Evolutionary conservation across 2,797 vertebrate species (phyloP).

Genomic region (Lophotriccus pileatus): DNA sequence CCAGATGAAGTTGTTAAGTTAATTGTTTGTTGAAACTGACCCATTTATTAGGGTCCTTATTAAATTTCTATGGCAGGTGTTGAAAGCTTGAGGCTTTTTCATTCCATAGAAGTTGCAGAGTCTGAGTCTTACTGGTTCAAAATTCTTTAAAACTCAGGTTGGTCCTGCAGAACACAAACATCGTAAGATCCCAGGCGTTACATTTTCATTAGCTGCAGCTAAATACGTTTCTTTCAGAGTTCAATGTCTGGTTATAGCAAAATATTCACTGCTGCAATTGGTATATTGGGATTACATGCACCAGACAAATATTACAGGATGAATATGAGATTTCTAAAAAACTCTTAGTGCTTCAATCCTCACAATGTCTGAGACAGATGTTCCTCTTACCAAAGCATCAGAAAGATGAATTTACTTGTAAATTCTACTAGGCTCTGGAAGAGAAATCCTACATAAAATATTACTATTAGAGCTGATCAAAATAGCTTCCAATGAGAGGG

Average conservation of each 20-base stretch:
- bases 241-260: neutral
- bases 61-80: neutral
- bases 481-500: constrained; percentile 37
- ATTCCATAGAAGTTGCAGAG: constrained; percentile 28
- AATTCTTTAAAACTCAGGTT: neutral
- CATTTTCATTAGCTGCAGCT: constrained; percentile 36
- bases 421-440: constrained; percentile 15
- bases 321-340: constrained; percentile 20
- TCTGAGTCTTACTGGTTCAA: neutral
- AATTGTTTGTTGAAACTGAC: constrained; percentile 32
- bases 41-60: neutral
- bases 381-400: constrained; percentile 26
- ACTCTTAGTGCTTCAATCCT: neutral
- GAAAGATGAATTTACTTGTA: constrained; percentile 20
- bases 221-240: neutral
- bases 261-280: constrained; percentile 9
- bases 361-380: constrained; percentile 26
- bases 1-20: constrained; percentile 23
- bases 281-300: neutral
- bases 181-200: neutral
- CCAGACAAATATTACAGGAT: neutral
- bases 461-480: constrained; percentile 36
- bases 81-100: constrained; percentile 44
- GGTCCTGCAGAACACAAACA: neutral
- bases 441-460: constrained; percentile 46